phyloP scores from a whole-genome alignment of 2,888 invertebrate species.

The Hyposoter didymator region DNA sequence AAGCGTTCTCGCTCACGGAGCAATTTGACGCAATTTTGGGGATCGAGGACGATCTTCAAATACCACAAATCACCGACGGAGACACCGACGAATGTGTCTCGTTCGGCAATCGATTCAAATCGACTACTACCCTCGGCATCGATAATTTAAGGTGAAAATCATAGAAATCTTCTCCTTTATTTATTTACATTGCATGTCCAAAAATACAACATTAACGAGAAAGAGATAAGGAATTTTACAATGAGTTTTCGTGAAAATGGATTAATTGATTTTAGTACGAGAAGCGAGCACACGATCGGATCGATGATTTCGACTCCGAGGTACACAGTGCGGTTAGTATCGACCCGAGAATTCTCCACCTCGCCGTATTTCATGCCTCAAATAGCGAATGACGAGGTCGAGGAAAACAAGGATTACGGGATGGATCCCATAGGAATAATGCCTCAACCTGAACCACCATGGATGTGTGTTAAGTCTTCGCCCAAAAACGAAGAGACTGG shows the following conservation, averaged over 20 bases:
- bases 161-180: background rate
- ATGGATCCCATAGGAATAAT: constrained; percentile 34
- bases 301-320: constrained; percentile 53
- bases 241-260: background rate
- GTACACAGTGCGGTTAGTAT: constrained; percentile 60
- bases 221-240: too few relatives aligned
- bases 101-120: constrained; percentile 71
- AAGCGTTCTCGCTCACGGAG: constrained; percentile 76
- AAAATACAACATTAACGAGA: background rate
- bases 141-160: constrained; percentile 71
- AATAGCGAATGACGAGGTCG: constrained; percentile 30
- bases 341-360: constrained; percentile 60
- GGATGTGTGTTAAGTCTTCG: constrained; percentile 52
- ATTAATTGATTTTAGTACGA: constrained; percentile 28
- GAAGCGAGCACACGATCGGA: constrained; percentile 55
- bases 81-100: constrained; percentile 71
- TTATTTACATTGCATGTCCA: background rate
- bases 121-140: constrained; percentile 60
- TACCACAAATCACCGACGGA: constrained; percentile 46
- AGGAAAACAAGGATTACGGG: constrained; percentile 16
- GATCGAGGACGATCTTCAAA: constrained; percentile 63
- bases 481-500: constrained; percentile 25
- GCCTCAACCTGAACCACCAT: constrained; percentile 47
- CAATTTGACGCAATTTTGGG: constrained; percentile 77
- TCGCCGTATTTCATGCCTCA: constrained; percentile 59